These are phyloP conservation scores for Dichetophora obliterata DNA, from an alignment of 2,888 invertebrate species.

Conservation along the genomic window DNA sequence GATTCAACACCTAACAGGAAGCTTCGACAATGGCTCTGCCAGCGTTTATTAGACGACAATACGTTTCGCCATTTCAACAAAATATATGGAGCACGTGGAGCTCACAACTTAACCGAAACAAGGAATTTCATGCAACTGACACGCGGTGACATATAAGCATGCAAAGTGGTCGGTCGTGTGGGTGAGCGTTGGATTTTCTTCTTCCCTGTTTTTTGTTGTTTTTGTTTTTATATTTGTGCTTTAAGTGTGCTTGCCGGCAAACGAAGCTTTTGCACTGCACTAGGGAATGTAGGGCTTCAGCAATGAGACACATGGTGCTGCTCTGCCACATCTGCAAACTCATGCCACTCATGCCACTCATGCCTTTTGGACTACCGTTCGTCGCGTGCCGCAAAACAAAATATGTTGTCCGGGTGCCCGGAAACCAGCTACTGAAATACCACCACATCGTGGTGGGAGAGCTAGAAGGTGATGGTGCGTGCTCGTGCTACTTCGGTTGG, in stretches of 20 bases:
- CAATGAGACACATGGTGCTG: background rate
- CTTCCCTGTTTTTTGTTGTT: background rate
- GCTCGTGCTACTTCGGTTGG: background rate
- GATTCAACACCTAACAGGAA: too few relatives aligned
- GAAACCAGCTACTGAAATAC: slow-evolving; percentile 31
- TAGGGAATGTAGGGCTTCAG: background rate
- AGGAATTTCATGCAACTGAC: too few relatives aligned
- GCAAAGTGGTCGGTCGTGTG: too few relatives aligned
- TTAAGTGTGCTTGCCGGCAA: background rate
- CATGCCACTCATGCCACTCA: background rate
- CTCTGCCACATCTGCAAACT: background rate
- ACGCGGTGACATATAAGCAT: too few relatives aligned
- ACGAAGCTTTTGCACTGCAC: background rate
- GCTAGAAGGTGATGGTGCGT: background rate
- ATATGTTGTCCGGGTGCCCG: slow-evolving; percentile 32
- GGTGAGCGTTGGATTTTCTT: background rate
- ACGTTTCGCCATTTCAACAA: too few relatives aligned
- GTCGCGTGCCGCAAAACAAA: slow-evolving; percentile 30
- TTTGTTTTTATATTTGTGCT: background rate
- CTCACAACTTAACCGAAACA: too few relatives aligned
- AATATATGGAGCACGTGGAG: too few relatives aligned
- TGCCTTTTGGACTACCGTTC: background rate
- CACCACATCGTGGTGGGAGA: background rate
- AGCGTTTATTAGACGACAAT: too few relatives aligned
- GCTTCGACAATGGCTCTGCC: too few relatives aligned